A percentile compares a stretch with the other conserved stretches of the same genome.
Evolutionary conservation across 2,888 invertebrate genomes (phyloP).

Genomic region (Drosophila infuscata): DNA sequence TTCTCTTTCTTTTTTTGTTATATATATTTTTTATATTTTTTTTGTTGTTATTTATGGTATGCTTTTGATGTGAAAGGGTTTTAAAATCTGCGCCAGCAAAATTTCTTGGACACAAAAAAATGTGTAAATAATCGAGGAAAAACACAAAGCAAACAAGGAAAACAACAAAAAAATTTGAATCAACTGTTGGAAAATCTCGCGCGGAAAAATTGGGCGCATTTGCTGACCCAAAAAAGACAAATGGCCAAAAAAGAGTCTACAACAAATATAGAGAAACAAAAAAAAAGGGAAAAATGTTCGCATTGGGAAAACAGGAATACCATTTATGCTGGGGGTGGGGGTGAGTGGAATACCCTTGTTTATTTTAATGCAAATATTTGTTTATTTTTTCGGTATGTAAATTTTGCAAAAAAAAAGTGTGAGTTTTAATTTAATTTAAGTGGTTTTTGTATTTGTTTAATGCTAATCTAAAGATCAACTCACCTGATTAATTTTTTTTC

Average conservation of each 20-base stretch:
- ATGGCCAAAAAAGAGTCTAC: conserved; percentile 40
- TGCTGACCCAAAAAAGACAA: conserved; percentile 67
- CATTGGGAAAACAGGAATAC: conserved; percentile 46
- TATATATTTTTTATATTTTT: not conserved
- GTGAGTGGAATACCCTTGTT: conserved; percentile 49
- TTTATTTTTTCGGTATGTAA: conserved; percentile 65
- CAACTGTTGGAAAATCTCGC: conserved; percentile 63
- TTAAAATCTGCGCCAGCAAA: conserved; percentile 42
- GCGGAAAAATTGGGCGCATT: conserved; percentile 67
- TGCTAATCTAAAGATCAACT: conserved; percentile 47
- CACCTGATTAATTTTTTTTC: conserved; percentile 12
- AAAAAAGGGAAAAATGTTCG: conserved; percentile 60
- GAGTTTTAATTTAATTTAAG: conserved; percentile 39
- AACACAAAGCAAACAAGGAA: conserved; percentile 29
- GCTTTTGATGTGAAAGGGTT: conserved; percentile 45
- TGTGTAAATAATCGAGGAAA: conserved; percentile 65
- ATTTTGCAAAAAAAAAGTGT: conserved; percentile 23
- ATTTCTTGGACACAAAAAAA: conserved; percentile 34
- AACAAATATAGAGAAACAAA: conserved; percentile 39
- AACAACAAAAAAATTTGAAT: conserved; percentile 36
- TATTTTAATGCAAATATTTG: conserved; percentile 78
- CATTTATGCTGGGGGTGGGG: not conserved
- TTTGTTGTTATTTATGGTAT: not conserved
- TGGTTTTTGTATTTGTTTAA: conserved; percentile 33
- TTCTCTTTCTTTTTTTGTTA: not conserved